Conservation (phyloP, 1,140 invertebrate genomes). For the Solen grandis region DNA sequence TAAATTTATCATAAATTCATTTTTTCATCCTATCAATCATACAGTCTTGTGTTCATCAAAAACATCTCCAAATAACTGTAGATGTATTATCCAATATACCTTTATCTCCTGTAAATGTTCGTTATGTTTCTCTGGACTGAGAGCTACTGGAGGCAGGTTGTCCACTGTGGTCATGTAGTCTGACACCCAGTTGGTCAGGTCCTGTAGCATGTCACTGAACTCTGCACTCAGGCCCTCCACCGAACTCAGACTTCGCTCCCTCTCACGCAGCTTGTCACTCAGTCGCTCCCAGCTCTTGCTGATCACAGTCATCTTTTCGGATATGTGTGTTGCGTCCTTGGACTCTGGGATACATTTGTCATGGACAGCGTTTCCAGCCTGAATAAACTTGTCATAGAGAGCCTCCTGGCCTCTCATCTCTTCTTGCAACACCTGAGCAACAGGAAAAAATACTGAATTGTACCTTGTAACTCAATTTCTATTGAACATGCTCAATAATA, state of each 20-base stretch:
- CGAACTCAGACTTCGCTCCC: slow-evolving; percentile 70
- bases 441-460: neutral
- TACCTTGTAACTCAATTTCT: neutral
- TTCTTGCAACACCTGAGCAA: slow-evolving; percentile 91
- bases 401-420: slow-evolving; percentile 95
- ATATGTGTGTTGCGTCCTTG: slow-evolving; percentile 87
- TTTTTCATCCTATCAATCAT: no score
- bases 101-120: slow-evolving; percentile 88
- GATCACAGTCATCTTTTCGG: slow-evolving; percentile 83
- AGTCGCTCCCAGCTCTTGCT: slow-evolving; percentile 83
- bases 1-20: no score
- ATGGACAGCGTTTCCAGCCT: slow-evolving; percentile 89
- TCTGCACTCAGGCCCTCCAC: slow-evolving; percentile 86
- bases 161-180: slow-evolving; percentile 90
- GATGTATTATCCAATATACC: no score
- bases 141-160: slow-evolving; percentile 82
- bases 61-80: no score
- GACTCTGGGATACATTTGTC: slow-evolving; percentile 87
- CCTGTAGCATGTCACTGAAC: slow-evolving; percentile 93
- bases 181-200: slow-evolving; percentile 86
- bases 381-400: slow-evolving; percentile 91
- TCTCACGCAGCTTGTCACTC: slow-evolving; percentile 70
- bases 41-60: no score
- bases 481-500: no score
- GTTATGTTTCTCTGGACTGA: slow-evolving; percentile 86